phyloP scores from a whole-genome alignment of 2,797 vertebrate genomes.

The Macroramphosus scolopax region DNA sequence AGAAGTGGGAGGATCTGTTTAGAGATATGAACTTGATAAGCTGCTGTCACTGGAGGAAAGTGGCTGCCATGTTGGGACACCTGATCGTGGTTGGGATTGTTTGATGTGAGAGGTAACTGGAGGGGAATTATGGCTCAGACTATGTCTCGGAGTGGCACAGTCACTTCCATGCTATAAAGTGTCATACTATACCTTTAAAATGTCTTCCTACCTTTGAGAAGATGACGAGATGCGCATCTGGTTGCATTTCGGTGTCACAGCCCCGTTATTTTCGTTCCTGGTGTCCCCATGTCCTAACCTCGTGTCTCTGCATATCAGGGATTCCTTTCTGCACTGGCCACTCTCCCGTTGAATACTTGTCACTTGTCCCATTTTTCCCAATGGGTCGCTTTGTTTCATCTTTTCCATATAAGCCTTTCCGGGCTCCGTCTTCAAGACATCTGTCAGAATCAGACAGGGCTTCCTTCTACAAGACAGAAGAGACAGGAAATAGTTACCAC shows the following conservation, averaged over 20 bases:
- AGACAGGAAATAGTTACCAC: constrained; percentile 16
- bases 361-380: neutral
- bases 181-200: no score
- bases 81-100: no score
- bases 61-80: no score
- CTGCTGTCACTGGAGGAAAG: no score
- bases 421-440: constrained; percentile 69
- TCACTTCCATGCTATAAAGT: no score
- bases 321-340: constrained; percentile 9
- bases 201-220: constrained; percentile 38
- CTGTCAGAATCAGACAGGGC: constrained; percentile 61
- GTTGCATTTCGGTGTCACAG: constrained; percentile 13
- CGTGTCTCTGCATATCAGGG: constrained; percentile 6
- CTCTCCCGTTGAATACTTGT: constrained; percentile 3
- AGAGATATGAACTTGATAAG: no score
- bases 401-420: constrained; percentile 62
- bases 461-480: constrained; percentile 52
- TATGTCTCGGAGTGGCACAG: no score
- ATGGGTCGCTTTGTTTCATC: constrained; percentile 4
- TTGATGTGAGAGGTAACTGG: no score
- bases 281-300: constrained; percentile 15
- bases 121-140: no score
- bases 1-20: no score
- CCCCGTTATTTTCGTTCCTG: constrained; percentile 10
- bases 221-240: constrained; percentile 2